Conservation (phyloP, 1,140 invertebrate species). For the Drosophila tropicalis region DNA sequence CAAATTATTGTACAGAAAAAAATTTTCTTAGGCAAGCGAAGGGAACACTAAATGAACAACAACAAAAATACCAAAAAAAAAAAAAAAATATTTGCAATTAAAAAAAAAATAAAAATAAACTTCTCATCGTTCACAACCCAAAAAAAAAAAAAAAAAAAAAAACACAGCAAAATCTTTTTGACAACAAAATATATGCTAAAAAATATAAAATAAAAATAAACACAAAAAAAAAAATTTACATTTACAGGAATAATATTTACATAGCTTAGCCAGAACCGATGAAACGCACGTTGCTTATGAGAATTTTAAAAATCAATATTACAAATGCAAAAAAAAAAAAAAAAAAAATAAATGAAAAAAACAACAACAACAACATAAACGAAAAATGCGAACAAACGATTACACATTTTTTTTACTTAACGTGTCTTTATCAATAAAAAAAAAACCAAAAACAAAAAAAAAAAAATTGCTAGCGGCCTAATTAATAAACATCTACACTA, state of each 20-base stretch:
- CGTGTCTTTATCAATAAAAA: slow-evolving; percentile 75
- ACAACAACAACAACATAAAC: slow-evolving; percentile 38
- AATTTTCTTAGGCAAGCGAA: slow-evolving; percentile 3
- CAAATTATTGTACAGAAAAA: slow-evolving; percentile 8
- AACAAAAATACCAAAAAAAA: slow-evolving; percentile 26
- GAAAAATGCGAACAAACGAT: slow-evolving; percentile 73
- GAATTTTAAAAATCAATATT: slow-evolving; percentile 74
- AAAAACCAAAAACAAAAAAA: slow-evolving; percentile 21
- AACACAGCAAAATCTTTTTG: slow-evolving; percentile 22
- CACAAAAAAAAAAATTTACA: slow-evolving; percentile 41
- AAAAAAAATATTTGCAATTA: slow-evolving; percentile 27
- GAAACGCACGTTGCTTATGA: slow-evolving; percentile 80
- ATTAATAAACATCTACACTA: slow-evolving; percentile 72
- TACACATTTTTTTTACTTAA: slow-evolving; percentile 76
- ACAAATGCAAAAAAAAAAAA: slow-evolving; percentile 54
- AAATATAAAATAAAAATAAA: slow-evolving; percentile 48
- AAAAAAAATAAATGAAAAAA: slow-evolving; percentile 51
- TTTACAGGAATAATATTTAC: slow-evolving; percentile 65
- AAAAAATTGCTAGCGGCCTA: slow-evolving; percentile 79
- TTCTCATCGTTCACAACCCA: slow-evolving; percentile 15
- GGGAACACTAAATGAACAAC: slow-evolving; percentile 37
- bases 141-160: slow-evolving; percentile 17
- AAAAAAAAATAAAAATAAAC: slow-evolving; percentile 44
- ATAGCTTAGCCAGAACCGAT: slow-evolving; percentile 76
- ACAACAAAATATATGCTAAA: slow-evolving; percentile 27